Percentiles rank a stretch among this genome's conserved stretches.
These are phyloP conservation scores for Brenthis hecate DNA, from an alignment of 2,888 invertebrate genomes.

Conservation along the genomic window DNA sequence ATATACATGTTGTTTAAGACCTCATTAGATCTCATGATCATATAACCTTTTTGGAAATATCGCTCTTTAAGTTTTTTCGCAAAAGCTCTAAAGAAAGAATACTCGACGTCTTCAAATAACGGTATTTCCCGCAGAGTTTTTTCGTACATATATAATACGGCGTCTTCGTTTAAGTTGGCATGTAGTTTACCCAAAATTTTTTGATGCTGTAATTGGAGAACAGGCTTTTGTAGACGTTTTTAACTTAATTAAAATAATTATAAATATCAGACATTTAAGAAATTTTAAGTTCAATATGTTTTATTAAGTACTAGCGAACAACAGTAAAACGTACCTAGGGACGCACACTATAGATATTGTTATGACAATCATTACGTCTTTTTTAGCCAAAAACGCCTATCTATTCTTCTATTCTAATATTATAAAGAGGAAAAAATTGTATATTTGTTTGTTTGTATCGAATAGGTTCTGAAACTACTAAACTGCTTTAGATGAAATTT, in stretches of 20 bases:
- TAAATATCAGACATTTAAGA: constrained; percentile 23
- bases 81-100: constrained; percentile 79
- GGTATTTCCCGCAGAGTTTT: constrained; percentile 78
- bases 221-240: constrained; percentile 31
- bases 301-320: neutral
- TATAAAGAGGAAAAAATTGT: no score
- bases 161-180: constrained; percentile 80
- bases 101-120: constrained; percentile 77
- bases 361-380: no score
- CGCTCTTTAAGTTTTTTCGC: constrained; percentile 72
- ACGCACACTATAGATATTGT: neutral
- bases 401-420: no score
- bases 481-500: no score
- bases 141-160: constrained; percentile 79
- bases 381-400: no score
- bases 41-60: constrained; percentile 75
- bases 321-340: no score
- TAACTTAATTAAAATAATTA: constrained; percentile 27
- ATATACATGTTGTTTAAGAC: constrained; percentile 71
- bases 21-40: constrained; percentile 71
- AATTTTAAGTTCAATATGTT: neutral
- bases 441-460: no score
- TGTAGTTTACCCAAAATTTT: constrained; percentile 75
- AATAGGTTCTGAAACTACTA: no score
- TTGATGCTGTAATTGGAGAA: constrained; percentile 62